Evolutionary conservation across 2,888 invertebrate species (phyloP).

Genomic region (Oscheius sp.): DNA sequence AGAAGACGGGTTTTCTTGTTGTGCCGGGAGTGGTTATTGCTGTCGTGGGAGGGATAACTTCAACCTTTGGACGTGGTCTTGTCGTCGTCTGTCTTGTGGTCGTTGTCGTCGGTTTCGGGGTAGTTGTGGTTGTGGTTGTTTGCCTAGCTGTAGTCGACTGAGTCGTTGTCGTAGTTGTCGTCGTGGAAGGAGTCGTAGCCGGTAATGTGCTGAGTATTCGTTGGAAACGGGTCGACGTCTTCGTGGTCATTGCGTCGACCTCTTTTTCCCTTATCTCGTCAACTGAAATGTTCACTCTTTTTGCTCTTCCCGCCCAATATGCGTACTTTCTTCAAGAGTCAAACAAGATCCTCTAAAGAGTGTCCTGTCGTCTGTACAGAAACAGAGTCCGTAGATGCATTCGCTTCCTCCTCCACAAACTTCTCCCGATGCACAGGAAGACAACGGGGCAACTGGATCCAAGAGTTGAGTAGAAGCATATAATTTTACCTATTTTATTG

Average conservation of each 20-base stretch:
- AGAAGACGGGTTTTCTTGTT: constrained; percentile 35
- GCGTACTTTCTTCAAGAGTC: constrained; percentile 28
- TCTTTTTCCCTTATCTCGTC: constrained; percentile 24
- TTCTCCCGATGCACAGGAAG: constrained; percentile 60
- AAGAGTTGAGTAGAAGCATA: not conserved
- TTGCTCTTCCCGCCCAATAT: no score
- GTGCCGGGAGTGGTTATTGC: constrained; percentile 25
- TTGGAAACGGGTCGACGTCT: constrained; percentile 24
- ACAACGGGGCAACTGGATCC: constrained; percentile 58
- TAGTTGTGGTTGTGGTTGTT: constrained; percentile 35
- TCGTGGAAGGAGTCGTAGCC: constrained; percentile 22
- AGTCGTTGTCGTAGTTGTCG: constrained; percentile 20
- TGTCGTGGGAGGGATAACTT: constrained; percentile 25
- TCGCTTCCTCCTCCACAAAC: constrained; percentile 64
- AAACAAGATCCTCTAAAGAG: constrained; percentile 53
- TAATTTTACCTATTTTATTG: constrained; percentile 28
- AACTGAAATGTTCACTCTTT: constrained; percentile 10
- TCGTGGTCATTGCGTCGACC: constrained; percentile 16
- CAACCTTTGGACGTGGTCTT: constrained; percentile 6
- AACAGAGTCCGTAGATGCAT: constrained; percentile 63
- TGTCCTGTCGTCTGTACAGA: constrained; percentile 57
- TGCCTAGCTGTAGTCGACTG: constrained; percentile 27
- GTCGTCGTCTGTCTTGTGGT: constrained; percentile 36
- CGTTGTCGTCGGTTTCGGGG: constrained; percentile 32
- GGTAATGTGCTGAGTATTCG: constrained; percentile 19